These are phyloP conservation scores for Gorsachius magnificus DNA, from an alignment of 2,797 vertebrate genomes.

Conservation along the genomic window DNA sequence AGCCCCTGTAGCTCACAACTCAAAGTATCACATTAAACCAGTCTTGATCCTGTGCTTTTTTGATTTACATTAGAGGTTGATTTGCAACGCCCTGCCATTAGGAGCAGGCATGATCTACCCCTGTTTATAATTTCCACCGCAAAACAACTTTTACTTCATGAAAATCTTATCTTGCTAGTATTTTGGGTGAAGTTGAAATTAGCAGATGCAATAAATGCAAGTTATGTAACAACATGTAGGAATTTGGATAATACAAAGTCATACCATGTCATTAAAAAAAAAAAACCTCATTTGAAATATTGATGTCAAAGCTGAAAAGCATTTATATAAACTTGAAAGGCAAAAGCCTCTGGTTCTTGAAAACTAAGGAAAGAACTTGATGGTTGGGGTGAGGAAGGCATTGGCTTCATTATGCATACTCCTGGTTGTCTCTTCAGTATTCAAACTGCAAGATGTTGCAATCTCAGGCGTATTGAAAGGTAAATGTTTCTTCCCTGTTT, in stretches of 20 bases:
- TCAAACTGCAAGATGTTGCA: neutral
- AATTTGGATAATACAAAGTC: slow-evolving; percentile 28
- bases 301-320: neutral
- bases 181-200: neutral
- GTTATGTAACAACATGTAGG: neutral
- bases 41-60: neutral
- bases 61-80: neutral
- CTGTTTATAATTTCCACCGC: neutral
- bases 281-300: neutral
- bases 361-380: neutral
- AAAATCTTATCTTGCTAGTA: neutral
- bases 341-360: neutral
- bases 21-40: neutral
- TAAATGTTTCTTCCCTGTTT: slow-evolving; percentile 20
- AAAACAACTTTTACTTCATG: neutral
- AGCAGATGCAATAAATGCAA: neutral
- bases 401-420: neutral
- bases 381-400: neutral
- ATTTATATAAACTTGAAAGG: neutral
- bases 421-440: slow-evolving; percentile 11
- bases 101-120: neutral
- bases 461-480: neutral
- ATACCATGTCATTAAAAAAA: neutral
- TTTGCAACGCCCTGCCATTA: neutral
- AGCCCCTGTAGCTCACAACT: neutral